phyloP scores from a whole-genome alignment of 2,888 invertebrate species.

The Drosophila cognata region DNA sequence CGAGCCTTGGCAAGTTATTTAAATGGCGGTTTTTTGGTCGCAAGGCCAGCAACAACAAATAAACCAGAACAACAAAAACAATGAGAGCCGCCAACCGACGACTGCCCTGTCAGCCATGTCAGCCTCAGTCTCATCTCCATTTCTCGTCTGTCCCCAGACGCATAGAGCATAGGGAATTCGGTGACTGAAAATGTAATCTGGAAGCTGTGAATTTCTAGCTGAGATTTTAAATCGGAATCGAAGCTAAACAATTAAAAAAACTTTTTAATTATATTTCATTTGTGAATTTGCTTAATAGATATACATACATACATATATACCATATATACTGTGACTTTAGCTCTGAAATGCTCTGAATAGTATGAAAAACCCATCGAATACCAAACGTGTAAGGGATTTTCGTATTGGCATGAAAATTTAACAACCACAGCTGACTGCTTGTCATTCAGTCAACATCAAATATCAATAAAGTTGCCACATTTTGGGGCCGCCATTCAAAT shows the following conservation, averaged over 20 bases:
- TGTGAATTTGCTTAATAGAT: slow-evolving; percentile 4
- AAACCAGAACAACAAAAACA: slow-evolving; percentile 6
- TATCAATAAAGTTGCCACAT: neutral
- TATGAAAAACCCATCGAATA: neutral
- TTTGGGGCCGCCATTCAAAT: slow-evolving; percentile 1
- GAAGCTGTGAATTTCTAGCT: neutral
- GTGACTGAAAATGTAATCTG: neutral
- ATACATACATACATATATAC: too few relatives aligned
- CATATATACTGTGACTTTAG: neutral
- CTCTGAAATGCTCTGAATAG: neutral
- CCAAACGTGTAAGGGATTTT: neutral
- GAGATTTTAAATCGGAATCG: neutral
- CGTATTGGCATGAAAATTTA: neutral
- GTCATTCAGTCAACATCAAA: neutral
- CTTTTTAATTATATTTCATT: slow-evolving; percentile 13
- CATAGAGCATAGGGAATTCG: neutral
- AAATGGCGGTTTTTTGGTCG: slow-evolving; percentile 60
- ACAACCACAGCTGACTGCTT: neutral
- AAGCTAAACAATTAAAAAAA: neutral
- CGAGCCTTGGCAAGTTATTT: slow-evolving; percentile 55
- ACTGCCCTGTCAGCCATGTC: neutral
- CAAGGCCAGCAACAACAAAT: slow-evolving; percentile 16
- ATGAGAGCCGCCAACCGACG: slow-evolving; percentile 9
- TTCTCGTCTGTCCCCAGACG: neutral
- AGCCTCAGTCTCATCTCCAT: neutral